These are phyloP conservation scores for Cepaea hortensis DNA, from an alignment of 2,888 invertebrate species.

Conservation along the genomic window DNA sequence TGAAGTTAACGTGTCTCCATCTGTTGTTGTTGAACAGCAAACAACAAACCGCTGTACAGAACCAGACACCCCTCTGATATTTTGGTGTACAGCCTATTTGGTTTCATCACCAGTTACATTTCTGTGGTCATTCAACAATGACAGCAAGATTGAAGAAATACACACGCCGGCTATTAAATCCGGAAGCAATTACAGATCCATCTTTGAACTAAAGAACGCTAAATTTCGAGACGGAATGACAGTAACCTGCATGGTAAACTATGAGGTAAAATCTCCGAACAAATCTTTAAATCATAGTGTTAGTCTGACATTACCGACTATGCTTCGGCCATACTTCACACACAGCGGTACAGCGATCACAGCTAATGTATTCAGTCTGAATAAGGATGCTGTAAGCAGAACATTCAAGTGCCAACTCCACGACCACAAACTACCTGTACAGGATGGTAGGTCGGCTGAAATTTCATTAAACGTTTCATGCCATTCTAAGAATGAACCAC, in stretches of 20 bases:
- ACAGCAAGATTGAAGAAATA: neutral
- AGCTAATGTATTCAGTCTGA: neutral
- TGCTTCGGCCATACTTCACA: neutral
- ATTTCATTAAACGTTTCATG: neutral
- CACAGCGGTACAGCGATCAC: neutral
- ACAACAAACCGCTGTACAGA: neutral
- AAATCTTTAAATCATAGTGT: too few species aligned
- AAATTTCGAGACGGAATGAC: neutral
- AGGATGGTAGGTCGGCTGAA: neutral
- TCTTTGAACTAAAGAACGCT: neutral
- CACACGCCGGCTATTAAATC: neutral
- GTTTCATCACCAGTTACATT: neutral
- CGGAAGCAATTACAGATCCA: neutral
- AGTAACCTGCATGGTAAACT: neutral
- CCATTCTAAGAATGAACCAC: too few species aligned
- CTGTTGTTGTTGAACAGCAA: neutral
- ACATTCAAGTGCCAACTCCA: neutral
- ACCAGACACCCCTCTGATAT: too few species aligned
- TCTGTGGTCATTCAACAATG: neutral
- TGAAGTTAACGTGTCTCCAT: neutral
- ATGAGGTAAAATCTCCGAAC: too few species aligned
- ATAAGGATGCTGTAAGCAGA: neutral
- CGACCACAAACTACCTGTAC: neutral
- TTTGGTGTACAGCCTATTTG: neutral
- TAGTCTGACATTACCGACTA: neutral